These are phyloP conservation scores for Lottia scabra DNA, from an alignment of 2,888 invertebrate genomes.

Conservation along the genomic window DNA sequence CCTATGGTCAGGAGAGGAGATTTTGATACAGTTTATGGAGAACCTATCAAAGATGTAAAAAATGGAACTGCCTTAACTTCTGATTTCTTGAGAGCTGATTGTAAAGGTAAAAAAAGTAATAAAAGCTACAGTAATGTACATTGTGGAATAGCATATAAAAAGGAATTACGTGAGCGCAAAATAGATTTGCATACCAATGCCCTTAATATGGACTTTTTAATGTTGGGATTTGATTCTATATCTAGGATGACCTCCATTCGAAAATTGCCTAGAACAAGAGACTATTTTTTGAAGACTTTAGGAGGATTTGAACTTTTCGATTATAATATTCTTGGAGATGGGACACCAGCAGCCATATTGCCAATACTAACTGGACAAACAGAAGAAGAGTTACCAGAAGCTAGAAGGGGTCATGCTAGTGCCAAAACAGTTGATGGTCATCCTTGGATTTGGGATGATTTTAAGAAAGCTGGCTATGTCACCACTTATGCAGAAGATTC, in stretches of 20 bases:
- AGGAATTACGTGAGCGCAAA: constrained; percentile 7
- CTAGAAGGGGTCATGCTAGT: constrained; percentile 73
- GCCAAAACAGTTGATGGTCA: constrained; percentile 80
- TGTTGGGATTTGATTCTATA: constrained; percentile 88
- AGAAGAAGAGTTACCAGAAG: not conserved
- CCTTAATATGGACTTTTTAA: constrained; percentile 73
- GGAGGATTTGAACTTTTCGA: constrained; percentile 40
- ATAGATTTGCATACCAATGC: not conserved
- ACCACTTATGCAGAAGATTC: constrained; percentile 89
- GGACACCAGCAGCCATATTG: constrained; percentile 45
- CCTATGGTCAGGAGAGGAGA: constrained; percentile 57
- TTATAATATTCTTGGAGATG: constrained; percentile 46
- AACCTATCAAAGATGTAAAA: constrained; percentile 20
- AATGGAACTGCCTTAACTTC: constrained; percentile 29
- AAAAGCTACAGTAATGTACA: constrained; percentile 77
- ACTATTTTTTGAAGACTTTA: constrained; percentile 38
- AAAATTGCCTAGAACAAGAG: constrained; percentile 42
- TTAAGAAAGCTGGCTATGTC: constrained; percentile 71
- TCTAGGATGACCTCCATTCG: constrained; percentile 77
- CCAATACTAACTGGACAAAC: constrained; percentile 39
- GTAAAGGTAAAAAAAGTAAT: constrained; percentile 31
- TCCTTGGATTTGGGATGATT: constrained; percentile 87
- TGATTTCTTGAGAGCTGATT: constrained; percentile 48
- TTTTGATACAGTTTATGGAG: constrained; percentile 28
- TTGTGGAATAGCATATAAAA: constrained; percentile 71